Conservation (phyloP, 2,888 invertebrate genomes). For the Atethmia centrago region DNA sequence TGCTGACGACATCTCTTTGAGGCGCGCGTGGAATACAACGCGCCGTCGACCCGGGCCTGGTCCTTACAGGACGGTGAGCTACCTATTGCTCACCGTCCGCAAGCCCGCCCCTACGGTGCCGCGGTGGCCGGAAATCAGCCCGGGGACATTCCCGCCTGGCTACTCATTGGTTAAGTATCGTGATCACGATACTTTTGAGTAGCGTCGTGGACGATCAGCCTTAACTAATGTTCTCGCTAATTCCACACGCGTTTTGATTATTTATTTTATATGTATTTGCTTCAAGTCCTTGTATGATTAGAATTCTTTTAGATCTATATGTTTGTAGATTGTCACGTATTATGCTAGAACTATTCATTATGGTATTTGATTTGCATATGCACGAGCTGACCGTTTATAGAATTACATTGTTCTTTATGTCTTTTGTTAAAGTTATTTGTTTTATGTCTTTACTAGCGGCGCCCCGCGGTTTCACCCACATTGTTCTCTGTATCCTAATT, state of each 20-base stretch:
- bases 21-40: no score
- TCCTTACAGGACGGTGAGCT: no score
- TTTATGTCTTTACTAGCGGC: no score
- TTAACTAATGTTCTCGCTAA: constrained; percentile 47
- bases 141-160: neutral
- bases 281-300: constrained; percentile 45
- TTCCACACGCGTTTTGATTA: constrained; percentile 53
- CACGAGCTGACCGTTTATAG: constrained; percentile 19
- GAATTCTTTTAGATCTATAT: constrained; percentile 19
- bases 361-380: constrained; percentile 33
- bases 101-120: no score
- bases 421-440: constrained; percentile 22
- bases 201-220: neutral
- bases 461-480: no score
- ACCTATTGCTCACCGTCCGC: no score
- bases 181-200: neutral
- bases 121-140: no score
- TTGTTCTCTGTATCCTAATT: no score
- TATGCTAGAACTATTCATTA: constrained; percentile 19
- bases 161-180: neutral
- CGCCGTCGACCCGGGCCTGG: no score
- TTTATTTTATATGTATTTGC: constrained; percentile 34
- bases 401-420: constrained; percentile 10
- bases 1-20: no score
- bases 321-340: neutral